These are phyloP conservation scores for Nymphalis polychloros DNA, from an alignment of 2,888 invertebrate species.

Conservation along the genomic window DNA sequence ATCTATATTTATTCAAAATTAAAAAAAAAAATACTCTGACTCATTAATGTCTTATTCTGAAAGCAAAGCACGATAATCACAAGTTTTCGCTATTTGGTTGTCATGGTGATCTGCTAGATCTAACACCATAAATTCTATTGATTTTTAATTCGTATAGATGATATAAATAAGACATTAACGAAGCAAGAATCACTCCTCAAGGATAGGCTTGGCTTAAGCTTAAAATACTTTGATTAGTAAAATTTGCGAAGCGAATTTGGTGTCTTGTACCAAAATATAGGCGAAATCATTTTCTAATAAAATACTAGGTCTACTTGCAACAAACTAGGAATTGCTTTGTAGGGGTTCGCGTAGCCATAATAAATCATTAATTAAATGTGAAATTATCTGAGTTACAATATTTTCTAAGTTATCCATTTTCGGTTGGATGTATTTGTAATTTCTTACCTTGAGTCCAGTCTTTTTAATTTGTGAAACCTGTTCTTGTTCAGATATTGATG, in stretches of 20 bases:
- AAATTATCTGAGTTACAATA: neutral
- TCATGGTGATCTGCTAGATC: too few relatives aligned
- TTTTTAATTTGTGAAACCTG: conserved; percentile 66
- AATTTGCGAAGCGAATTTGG: conserved; percentile 21
- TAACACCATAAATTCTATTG: neutral
- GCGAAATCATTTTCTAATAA: conserved; percentile 11
- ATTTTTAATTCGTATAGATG: neutral
- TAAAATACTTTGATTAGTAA: conserved; percentile 14
- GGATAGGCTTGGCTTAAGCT: conserved; percentile 16
- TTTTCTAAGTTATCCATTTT: conserved; percentile 2
- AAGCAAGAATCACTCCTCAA: neutral
- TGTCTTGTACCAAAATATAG: conserved; percentile 12
- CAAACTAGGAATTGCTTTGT: conserved; percentile 26
- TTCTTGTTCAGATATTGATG: conserved; percentile 68
- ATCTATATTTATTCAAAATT: conserved; percentile 33
- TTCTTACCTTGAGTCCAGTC: conserved; percentile 64
- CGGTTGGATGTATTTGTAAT: neutral
- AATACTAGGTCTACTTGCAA: conserved; percentile 13
- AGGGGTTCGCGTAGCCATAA: conserved; percentile 22
- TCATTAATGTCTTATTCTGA: conserved; percentile 17
- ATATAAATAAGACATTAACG: conserved; percentile 6
- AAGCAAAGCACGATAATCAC: neutral
- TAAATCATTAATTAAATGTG: conserved; percentile 1
- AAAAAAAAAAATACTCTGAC: conserved; percentile 27
- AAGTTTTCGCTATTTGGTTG: neutral